A percentile compares a stretch with the other conserved stretches of the same genome.
Conservation (phyloP, 2,888 invertebrate species). For the Eudemis profundana region DNA sequence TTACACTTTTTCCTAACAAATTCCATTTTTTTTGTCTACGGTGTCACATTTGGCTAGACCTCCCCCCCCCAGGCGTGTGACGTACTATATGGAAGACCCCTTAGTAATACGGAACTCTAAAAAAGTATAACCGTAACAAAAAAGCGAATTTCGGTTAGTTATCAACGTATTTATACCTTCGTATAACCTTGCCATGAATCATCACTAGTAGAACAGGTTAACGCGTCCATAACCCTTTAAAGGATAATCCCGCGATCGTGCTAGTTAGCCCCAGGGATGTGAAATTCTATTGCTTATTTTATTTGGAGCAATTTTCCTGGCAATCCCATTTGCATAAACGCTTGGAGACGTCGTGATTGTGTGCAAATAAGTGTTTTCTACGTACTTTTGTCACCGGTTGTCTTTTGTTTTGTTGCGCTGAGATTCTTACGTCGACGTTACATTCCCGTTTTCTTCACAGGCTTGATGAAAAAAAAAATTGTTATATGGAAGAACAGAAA, state of each 20-base stretch:
- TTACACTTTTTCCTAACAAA: too few relatives aligned
- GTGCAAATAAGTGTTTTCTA: slow-evolving; percentile 38
- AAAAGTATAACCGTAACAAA: too few relatives aligned
- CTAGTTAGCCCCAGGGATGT: slow-evolving; percentile 42
- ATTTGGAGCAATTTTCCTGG: slow-evolving; percentile 54
- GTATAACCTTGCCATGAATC: too few relatives aligned
- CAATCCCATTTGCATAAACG: slow-evolving; percentile 56
- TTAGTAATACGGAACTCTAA: too few relatives aligned
- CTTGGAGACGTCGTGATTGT: slow-evolving; percentile 45
- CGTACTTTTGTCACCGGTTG: slow-evolving; percentile 18
- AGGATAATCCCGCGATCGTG: slow-evolving; percentile 21
- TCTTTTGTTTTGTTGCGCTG: slow-evolving; percentile 1
- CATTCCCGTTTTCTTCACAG: neutral
- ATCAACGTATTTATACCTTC: neutral
- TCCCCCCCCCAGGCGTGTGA: too few relatives aligned
- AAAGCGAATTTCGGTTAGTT: neutral
- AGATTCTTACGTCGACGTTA: slow-evolving; percentile 1
- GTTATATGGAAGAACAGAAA: too few relatives aligned
- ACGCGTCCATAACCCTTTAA: slow-evolving; percentile 17
- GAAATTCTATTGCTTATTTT: slow-evolving; percentile 52
- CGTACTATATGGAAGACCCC: too few relatives aligned
- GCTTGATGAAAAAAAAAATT: neutral
- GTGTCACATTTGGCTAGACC: too few relatives aligned
- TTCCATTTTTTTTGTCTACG: too few relatives aligned
- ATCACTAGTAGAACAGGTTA: slow-evolving; percentile 9